Evolutionary conservation across 2,113 vertebrate genomes (phyloP), one percentile per base, ranked within the genome.

Genomic region (Malurus melanocephalus): DNA sequence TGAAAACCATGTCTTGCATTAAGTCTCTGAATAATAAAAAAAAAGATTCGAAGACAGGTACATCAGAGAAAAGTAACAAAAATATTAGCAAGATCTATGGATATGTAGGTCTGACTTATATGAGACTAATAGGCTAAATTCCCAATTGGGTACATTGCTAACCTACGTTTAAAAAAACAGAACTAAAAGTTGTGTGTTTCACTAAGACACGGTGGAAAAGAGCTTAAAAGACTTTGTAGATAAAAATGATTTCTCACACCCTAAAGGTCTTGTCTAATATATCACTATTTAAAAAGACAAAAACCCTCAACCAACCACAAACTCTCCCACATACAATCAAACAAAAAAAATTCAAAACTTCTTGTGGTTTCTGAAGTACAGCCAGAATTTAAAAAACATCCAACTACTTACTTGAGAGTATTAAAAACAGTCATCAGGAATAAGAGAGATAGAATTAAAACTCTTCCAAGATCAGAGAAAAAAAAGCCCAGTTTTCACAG

Each of bases 291-390:
- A 88, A 61, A 38, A 38, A 38, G 38, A 38, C 38, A 38, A 38
- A n/a, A 45, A 2, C 1, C 3, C 8, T 6, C 28, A 66, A 2
- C 2, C 24, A 48, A 61, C 5, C 28, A 57, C 28, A 3, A 42
- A 42, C 12, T 8, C 2, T 7, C 4, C 13, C 13, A 8, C 12
- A 57, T 35, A 38, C 6, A 48, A 48, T 35, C 16, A 79, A 66
- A 26, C 3, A 16, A 45, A 45, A 56, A 52, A 48, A 72, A 35
- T 43, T 77, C 4, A 80, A 55, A 73, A 65, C 3, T 2, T 64
- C 2, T 28, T 65, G 8, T 32, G 26, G 2, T 52, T 87, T 48
- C 20, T 64, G 13, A 22, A 48, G 7, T 38, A 32, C n/a, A 80
- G 3, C 18, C 65, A 38, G 55, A 73, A 72, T 72, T 80, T 4